Base-by-base conservation (phyloP, 1,140 invertebrate genomes). In the Drosophila pruinosa region DNA sequence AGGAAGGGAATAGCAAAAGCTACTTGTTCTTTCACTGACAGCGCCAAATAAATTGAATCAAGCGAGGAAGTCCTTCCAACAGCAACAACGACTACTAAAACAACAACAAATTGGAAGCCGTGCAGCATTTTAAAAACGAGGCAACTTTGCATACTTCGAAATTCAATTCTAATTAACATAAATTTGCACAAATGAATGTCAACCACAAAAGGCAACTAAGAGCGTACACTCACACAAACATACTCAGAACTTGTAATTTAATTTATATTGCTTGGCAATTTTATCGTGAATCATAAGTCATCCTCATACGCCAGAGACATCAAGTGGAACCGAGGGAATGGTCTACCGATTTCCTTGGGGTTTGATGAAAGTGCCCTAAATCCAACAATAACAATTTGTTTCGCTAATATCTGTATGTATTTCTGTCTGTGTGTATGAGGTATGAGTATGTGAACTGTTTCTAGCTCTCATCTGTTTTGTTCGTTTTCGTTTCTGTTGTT, bases 91-190 rank as follows among this genome's bases (percentile, higher is more conserved):
- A 19, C 41, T n/a, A n/a, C n/a, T n/a, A n/a, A n/a, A 38, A 62
- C 22, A 41, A 26, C 19, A 56, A 22, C 15, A 26, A 59, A 34
- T 22, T 21, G 50, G 39, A 39, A 39, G 59, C 15, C 61, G 63
- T 36, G 67, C 57, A 62, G 61, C 24, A 43, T 57, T 56, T 57
- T 38, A 14, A 36, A 45, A 39, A 54, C 12, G 61, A 59, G 48
- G 54, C 69, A 82, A 75, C 67, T 89, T 89, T 89, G 82, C 78
- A 82, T 82, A 78, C 75, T 73, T 82, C 68, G 75, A 88, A 88
- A 88, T 89, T 88, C 82, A 89, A 88, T 88, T 88, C 75, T 88
- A 88, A 88, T 88, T 88, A 88, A 88, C 82, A 88, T 88, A 88
- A 88, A 88, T 88, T 88, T 88, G 61, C 83, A 88, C 82, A 88